Evolutionary conservation across 2,113 vertebrate species (phyloP).

Genomic region (Solea senegalensis): DNA sequence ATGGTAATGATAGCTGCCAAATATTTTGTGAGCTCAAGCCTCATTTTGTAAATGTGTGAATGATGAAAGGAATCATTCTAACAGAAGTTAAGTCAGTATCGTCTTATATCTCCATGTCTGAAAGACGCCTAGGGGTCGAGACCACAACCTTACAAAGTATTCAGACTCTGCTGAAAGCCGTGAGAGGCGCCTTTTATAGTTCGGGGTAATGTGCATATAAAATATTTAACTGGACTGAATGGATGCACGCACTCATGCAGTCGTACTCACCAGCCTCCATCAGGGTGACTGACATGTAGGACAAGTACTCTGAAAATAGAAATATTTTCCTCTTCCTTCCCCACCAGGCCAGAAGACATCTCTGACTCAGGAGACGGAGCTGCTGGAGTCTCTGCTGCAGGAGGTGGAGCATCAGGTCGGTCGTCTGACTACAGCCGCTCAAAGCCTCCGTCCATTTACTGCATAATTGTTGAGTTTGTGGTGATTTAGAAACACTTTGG

Average conservation of each 20-base stretch:
- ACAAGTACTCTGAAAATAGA: slow-evolving; percentile 64
- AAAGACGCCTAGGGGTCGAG: slow-evolving; percentile 20
- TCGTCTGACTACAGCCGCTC: slow-evolving; percentile 8
- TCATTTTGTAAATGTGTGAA: not conserved
- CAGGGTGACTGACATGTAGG: slow-evolving; percentile 36
- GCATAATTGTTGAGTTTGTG: not conserved
- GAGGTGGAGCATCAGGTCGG: slow-evolving; percentile 98
- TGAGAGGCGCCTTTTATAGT: slow-evolving; percentile 40
- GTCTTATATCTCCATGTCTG: not conserved
- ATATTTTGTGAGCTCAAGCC: not conserved
- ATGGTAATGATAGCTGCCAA: not conserved
- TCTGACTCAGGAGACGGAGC: slow-evolving; percentile 97
- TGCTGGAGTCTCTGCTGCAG: slow-evolving; percentile 96
- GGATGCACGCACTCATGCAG: slow-evolving; percentile 39
- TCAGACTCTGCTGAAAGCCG: slow-evolving; percentile 20
- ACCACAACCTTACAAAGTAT: slow-evolving; percentile 12
- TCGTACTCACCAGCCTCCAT: slow-evolving; percentile 40
- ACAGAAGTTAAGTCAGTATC: not conserved
- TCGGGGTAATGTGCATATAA: slow-evolving; percentile 34
- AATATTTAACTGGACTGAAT: slow-evolving; percentile 66
- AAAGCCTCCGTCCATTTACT: slow-evolving; percentile 3
- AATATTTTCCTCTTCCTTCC: slow-evolving; percentile 36
- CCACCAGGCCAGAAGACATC: slow-evolving; percentile 96
- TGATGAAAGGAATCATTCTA: not conserved
- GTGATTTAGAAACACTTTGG: not conserved